These are phyloP conservation scores for Pelvicachromis taeniatus DNA, from an alignment of 2,113 vertebrate genomes.

Conservation along the genomic window DNA sequence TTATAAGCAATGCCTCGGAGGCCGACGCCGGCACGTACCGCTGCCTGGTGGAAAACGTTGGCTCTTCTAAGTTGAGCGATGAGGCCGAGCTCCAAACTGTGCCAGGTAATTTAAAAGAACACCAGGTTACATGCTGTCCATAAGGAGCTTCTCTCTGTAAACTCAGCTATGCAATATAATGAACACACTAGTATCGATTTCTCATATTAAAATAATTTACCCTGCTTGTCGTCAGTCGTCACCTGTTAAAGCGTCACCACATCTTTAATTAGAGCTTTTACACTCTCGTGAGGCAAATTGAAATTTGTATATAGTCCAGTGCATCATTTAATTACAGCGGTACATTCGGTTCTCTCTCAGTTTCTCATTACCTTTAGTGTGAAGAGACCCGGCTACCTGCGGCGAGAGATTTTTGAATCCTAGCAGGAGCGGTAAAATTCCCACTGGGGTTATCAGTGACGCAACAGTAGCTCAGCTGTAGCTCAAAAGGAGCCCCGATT, in stretches of 20 bases:
- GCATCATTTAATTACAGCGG: constrained; percentile 2
- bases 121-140: not conserved
- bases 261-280: not conserved
- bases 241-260: not conserved
- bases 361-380: not conserved
- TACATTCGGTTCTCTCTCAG: not conserved
- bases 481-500: constrained; percentile 39
- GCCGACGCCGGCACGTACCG: constrained; percentile 83
- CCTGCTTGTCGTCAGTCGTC: not conserved
- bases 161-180: not conserved
- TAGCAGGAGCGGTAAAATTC: not conserved
- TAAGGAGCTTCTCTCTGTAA: not conserved
- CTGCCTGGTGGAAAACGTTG: constrained; percentile 83
- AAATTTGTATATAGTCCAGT: not conserved
- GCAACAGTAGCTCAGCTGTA: constrained; percentile 39
- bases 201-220: not conserved
- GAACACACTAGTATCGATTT: not conserved
- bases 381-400: not conserved
- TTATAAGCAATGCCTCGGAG: constrained; percentile 83
- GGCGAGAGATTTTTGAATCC: not conserved
- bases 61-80: constrained; percentile 84
- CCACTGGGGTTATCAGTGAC: constrained; percentile 31
- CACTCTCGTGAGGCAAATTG: not conserved
- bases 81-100: constrained; percentile 84
- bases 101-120: constrained; percentile 73